phyloP scores from a whole-genome alignment of 2,888 invertebrate species.

The Panzeria rudis region DNA sequence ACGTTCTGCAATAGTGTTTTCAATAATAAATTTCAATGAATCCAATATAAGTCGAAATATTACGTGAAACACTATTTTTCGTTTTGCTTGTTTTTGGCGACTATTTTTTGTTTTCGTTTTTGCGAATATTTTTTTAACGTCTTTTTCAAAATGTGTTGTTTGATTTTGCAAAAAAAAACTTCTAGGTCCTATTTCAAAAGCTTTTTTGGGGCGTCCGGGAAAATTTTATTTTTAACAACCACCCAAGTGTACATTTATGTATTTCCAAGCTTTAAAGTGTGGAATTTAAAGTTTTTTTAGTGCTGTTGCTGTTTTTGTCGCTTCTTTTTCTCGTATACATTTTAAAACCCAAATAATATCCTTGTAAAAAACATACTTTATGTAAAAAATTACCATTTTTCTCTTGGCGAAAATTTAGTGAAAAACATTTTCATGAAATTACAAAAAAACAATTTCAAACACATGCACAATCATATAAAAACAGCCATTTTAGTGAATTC shows the following conservation, averaged over 20 bases:
- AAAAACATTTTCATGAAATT: slow-evolving; percentile 73
- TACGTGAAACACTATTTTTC: too few species aligned
- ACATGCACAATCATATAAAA: background rate
- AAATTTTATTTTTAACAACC: too few species aligned
- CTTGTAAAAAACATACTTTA: slow-evolving; percentile 70
- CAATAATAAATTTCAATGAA: too few species aligned
- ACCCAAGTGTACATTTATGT: background rate
- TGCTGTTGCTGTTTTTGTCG: slow-evolving; percentile 14
- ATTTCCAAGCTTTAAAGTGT: background rate
- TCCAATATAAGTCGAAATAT: too few species aligned
- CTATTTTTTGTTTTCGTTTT: too few species aligned
- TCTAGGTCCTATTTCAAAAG: too few species aligned
- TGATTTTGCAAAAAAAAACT: too few species aligned
- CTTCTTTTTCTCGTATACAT: slow-evolving; percentile 17
- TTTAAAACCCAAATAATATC: slow-evolving; percentile 72
- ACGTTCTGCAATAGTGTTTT: too few species aligned
- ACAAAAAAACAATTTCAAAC: slow-evolving; percentile 36
- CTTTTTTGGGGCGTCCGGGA: too few species aligned
- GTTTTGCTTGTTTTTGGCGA: too few species aligned
- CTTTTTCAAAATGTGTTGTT: too few species aligned
- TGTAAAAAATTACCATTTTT: slow-evolving; percentile 64
- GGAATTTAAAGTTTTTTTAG: slow-evolving; percentile 22
- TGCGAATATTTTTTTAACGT: too few species aligned
- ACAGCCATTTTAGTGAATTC: slow-evolving; percentile 59
- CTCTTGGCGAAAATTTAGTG: slow-evolving; percentile 70